Conservation (phyloP, 2,113 vertebrate species). For the Mesembrinibis cayennensis region DNA sequence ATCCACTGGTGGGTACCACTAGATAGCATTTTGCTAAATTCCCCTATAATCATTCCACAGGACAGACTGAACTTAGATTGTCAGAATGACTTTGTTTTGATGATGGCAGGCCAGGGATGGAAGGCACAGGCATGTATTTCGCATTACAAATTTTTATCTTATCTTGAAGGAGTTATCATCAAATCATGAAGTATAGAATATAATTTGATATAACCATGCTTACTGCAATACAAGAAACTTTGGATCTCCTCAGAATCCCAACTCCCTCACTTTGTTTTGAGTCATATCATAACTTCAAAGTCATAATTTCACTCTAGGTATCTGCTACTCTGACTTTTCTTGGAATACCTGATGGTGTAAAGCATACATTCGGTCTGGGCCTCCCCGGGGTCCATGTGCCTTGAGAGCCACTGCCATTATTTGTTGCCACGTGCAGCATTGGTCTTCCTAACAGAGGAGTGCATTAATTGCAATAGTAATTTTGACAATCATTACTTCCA, state of each 20-base stretch:
- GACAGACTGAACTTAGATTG: background rate
- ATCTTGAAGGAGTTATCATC: background rate
- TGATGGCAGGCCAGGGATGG: background rate
- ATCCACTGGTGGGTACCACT: slow-evolving; percentile 14
- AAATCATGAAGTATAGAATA: background rate
- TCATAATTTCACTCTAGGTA: background rate
- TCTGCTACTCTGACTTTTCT: background rate
- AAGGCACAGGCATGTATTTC: background rate
- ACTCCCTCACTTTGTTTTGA: background rate
- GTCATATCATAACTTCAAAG: background rate
- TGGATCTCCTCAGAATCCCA: background rate
- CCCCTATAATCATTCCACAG: background rate
- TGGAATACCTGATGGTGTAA: background rate
- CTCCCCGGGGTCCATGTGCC: background rate
- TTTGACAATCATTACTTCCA: background rate
- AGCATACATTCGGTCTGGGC: background rate
- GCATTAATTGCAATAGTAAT: background rate
- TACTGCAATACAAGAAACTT: background rate
- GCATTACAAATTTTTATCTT: background rate
- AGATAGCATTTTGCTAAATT: slow-evolving; percentile 8
- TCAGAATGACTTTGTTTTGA: slow-evolving; percentile 18
- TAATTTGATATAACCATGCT: background rate
- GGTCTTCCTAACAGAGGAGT: background rate
- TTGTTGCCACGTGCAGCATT: accelerated
- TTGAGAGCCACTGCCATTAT: background rate